Evolutionary conservation across 2,888 invertebrate genomes (phyloP).

Genomic region (Poecilobothrus nobilitatus): DNA sequence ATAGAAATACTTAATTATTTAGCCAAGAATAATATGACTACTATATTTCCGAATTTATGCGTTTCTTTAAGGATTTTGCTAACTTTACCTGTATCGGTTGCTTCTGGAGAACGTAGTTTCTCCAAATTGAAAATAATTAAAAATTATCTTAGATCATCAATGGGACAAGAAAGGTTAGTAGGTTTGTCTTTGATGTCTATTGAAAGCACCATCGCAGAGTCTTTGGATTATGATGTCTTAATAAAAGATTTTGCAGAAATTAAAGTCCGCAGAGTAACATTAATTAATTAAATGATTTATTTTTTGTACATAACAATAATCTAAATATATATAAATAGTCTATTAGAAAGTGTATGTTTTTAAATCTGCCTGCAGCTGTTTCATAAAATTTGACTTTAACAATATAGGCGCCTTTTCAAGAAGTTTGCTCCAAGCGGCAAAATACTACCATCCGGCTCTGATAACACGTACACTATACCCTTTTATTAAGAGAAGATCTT

Average conservation of each 20-base stretch:
- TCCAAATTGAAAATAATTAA: constrained; percentile 10
- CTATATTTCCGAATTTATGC: constrained; percentile 7
- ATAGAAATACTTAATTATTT: constrained; percentile 7
- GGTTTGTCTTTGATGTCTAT: constrained; percentile 9
- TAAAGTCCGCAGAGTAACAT: constrained; percentile 8
- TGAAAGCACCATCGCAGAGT: constrained; percentile 10
- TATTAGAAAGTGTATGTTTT: constrained; percentile 6
- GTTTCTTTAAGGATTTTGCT: constrained; percentile 7
- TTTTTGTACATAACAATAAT: constrained; percentile 8
- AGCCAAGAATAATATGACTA: constrained; percentile 1
- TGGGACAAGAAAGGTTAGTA: constrained; percentile 7
- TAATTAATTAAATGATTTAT: constrained; percentile 9
- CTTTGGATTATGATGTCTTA: constrained; percentile 10
- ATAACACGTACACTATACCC: too few relatives aligned
- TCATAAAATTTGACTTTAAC: constrained; percentile 6
- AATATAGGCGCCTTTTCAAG: constrained; percentile 10
- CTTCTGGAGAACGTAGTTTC: constrained; percentile 5
- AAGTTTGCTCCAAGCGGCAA: constrained; percentile 10
- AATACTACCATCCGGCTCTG: constrained; percentile 10
- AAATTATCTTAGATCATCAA: constrained; percentile 10
- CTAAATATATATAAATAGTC: constrained; percentile 9
- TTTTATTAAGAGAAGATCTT: too few relatives aligned
- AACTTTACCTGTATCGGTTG: constrained; percentile 9
- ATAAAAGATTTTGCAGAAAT: constrained; percentile 11
- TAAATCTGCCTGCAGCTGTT: background rate